Base-by-base conservation (phyloP, 2,113 vertebrate genomes). In the Amblyornis subalaris region DNA sequence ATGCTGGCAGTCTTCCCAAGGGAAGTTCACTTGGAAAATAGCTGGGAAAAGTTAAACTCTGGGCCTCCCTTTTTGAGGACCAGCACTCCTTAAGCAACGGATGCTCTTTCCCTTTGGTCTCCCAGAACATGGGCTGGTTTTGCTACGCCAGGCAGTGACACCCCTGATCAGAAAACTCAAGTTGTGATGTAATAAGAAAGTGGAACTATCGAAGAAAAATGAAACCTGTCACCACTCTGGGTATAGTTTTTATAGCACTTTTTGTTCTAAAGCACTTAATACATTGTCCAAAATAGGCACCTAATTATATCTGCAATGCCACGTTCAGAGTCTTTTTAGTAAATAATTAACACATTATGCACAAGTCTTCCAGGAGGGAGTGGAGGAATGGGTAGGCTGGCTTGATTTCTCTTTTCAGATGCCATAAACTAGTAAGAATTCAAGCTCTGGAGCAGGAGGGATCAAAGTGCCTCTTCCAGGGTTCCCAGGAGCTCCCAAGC, bases 251-350 rank as follows among this genome's bases (percentile, higher is more conserved):
- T 78, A 65, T 87, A 96, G 96, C 96, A 94, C 94, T 93, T 96
- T 95, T 85, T 76, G 88, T 96, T 95, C 81, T 95, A 35, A 93
- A 94, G 91, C 93, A 94, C 96, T 95, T 96, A 79, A 86, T 73
- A 33, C 1, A 0, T 80, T 89, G 77, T 92, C 70, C 87, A 47
- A 81, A 81, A 48, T 19, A 85, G 89, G 40, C 73, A 89, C 84
- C 60, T 89, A 55, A 45, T 69, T 75, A 5, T 67, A 77, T 42
- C 50, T 79, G 64, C 42, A 69, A 48, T 75, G 47, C 87, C 87
- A 70, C 42, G 6, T 58, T 24, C 25, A 45, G 91, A 67, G 60
- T 15, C 73, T 61, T 69, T 88, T 88, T 57, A 57, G 73, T 76
- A 75, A 91, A 60, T 54, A 45, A 25, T 71, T 31, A 77, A 51